These are phyloP conservation scores for Indri indri DNA, from an alignment of 2,113 vertebrate species.

Conservation along the genomic window DNA sequence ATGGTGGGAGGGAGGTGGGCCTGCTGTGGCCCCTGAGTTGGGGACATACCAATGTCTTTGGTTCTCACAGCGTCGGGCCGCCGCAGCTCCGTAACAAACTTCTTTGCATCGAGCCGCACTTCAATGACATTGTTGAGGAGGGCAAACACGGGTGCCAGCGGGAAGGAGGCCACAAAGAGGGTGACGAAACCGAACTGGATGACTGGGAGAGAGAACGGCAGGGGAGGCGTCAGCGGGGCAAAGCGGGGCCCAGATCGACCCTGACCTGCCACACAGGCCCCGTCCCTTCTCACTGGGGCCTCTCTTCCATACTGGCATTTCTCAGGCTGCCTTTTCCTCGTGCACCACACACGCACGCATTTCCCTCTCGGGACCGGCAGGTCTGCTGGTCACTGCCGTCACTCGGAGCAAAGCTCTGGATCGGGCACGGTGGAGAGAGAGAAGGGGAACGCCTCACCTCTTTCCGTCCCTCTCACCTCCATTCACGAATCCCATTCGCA, in stretches of 20 bases:
- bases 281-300: accelerated
- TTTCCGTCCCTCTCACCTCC: background rate
- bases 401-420: background rate
- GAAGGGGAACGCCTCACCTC: background rate
- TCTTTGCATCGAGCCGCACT: conserved; percentile 96
- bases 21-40: accelerated
- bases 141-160: conserved; percentile 95
- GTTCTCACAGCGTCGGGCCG: conserved; percentile 94
- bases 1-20: accelerated
- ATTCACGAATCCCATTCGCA: background rate
- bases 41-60: conserved; percentile 94
- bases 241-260: accelerated
- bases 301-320: background rate
- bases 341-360: accelerated
- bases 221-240: background rate
- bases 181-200: conserved; percentile 98
- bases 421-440: background rate
- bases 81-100: conserved; percentile 95
- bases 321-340: background rate
- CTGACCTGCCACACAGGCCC: too few species aligned
- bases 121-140: conserved; percentile 98
- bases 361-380: background rate
- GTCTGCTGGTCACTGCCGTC: background rate
- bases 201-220: conserved; percentile 84
- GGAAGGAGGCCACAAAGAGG: conserved; percentile 98